Evolutionary conservation across 1,140 invertebrate genomes (phyloP), one percentile per base, ranked within the genome.

Genomic region (Hypothenemus hampei): DNA sequence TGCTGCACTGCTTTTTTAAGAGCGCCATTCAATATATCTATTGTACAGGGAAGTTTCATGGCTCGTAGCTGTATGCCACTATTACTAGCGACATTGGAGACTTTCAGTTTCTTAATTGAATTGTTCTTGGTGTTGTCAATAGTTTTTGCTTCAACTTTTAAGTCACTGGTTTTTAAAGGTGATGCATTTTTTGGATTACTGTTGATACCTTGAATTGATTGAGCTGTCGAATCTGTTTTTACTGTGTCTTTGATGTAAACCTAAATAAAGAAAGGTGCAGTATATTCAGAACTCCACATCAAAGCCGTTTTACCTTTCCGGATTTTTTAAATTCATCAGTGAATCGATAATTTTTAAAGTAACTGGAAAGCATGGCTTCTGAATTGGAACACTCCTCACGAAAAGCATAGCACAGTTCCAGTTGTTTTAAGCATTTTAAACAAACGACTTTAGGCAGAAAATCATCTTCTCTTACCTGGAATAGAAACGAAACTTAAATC

Each of bases 381-480:
- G 84, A 82, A 57, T 75, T 82, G 1, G 78, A 73, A 57, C 82
- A 83, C n/a, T 79, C 77, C 58, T 82, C 77, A 49, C 81, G 70
- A 65, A 85, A 84, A 16, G 78, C 76, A 59, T 77, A 76, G 44
- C 77, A 80, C 26, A 72, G 77, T 45, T 86, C 83, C 36, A 85
- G 60, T 54, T 81, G 81, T 57, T 77, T 75, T 23, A 83, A 67
- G 63, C 83, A 86, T 35, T 78, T 75, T 4, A 75, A 74, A 62
- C 84, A 86, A n/a, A 86, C 76, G 16, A 82, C 80, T 75, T 85
- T 85, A 41, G 84, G 84, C 49, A 86, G 67, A 8, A 79, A 81
- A 68, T 85, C 83, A 61, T 81, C 80, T 66, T 84, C 82, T 40
- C 77, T 72, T 15, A 85, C 75, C 83, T 85, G 61, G 3, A 70